Percentiles rank a stretch among this genome's conserved stretches.
These are phyloP conservation scores for Geodia barretti DNA, from an alignment of 37 sponge, comb jelly and placozoan genomes.

Conservation along the genomic window DNA sequence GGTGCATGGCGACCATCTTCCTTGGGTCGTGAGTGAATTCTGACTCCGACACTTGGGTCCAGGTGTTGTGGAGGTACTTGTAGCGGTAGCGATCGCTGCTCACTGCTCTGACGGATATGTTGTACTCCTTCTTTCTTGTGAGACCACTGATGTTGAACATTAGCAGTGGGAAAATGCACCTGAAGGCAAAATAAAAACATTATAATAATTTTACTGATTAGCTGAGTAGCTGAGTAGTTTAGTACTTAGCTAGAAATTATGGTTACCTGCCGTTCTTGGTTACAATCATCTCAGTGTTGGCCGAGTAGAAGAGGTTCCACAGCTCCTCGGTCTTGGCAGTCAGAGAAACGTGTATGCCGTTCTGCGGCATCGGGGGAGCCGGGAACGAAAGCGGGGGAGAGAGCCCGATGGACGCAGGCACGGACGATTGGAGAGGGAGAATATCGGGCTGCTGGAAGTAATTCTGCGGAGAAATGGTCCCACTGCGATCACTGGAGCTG, in stretches of 20 bases:
- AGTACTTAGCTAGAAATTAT: not conserved
- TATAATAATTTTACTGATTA: no score
- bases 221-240: not conserved
- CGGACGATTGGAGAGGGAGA: no score
- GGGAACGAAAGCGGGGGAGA: no score
- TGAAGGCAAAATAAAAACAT: not conserved
- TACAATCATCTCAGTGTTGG: constrained; percentile 84
- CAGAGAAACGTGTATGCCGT: constrained; percentile 16
- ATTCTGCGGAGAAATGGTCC: no score
- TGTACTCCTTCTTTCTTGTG: constrained; percentile 31
- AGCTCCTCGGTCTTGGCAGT: constrained; percentile 30
- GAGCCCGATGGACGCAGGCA: no score
- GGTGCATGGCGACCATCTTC: constrained; percentile 48
- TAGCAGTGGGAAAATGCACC: constrained; percentile 64
- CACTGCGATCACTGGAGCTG: no score
- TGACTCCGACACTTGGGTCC: constrained; percentile 37
- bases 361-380: not conserved
- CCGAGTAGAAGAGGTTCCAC: constrained; percentile 58
- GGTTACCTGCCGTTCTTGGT: constrained; percentile 73
- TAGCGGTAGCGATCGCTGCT: constrained; percentile 53
- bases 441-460: no score
- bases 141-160: constrained; percentile 50
- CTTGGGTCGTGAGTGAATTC: constrained; percentile 34
- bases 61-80: constrained; percentile 41
- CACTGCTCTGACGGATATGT: constrained; percentile 29